Evolutionary conservation across 1,140 invertebrate species (phyloP).

Genomic region (Drosophila subpulchrella): DNA sequence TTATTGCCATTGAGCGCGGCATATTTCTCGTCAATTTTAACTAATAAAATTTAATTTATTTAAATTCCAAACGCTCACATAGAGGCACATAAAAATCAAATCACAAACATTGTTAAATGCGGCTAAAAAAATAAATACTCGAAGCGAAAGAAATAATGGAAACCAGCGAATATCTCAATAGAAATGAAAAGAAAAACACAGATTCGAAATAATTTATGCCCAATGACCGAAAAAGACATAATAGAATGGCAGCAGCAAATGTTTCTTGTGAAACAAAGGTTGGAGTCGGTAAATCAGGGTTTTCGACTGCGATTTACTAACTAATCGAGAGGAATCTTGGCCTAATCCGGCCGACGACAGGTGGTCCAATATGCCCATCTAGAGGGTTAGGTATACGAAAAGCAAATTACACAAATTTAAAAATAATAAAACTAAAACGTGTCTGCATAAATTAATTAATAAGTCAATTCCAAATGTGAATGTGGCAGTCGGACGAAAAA

Average conservation of each 20-base stretch:
- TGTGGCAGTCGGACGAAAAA: slow-evolving; percentile 11
- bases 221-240: slow-evolving; percentile 58
- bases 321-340: slow-evolving; percentile 13
- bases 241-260: slow-evolving; percentile 48
- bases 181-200: slow-evolving; percentile 60
- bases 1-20: slow-evolving; percentile 67
- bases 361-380: slow-evolving; percentile 6
- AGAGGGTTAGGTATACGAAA: slow-evolving; percentile 12
- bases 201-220: slow-evolving; percentile 75
- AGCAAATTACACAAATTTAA: slow-evolving; percentile 81
- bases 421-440: slow-evolving; percentile 84
- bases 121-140: slow-evolving; percentile 37
- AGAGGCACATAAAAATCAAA: slow-evolving; percentile 51
- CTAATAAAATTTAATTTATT: slow-evolving; percentile 83
- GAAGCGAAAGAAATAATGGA: slow-evolving; percentile 18
- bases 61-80: slow-evolving; percentile 64
- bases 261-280: slow-evolving; percentile 35
- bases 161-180: slow-evolving; percentile 56
- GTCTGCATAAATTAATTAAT: slow-evolving; percentile 85
- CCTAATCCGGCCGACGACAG: slow-evolving; percentile 6
- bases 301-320: slow-evolving; percentile 29
- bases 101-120: slow-evolving; percentile 56
- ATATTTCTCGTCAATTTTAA: slow-evolving; percentile 79
- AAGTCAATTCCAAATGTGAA: slow-evolving; percentile 74
- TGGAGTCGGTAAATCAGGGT: slow-evolving; percentile 24